These are phyloP conservation scores for Psittacara wagleri DNA, from an alignment of 2,113 vertebrate genomes.

Conservation along the genomic window DNA sequence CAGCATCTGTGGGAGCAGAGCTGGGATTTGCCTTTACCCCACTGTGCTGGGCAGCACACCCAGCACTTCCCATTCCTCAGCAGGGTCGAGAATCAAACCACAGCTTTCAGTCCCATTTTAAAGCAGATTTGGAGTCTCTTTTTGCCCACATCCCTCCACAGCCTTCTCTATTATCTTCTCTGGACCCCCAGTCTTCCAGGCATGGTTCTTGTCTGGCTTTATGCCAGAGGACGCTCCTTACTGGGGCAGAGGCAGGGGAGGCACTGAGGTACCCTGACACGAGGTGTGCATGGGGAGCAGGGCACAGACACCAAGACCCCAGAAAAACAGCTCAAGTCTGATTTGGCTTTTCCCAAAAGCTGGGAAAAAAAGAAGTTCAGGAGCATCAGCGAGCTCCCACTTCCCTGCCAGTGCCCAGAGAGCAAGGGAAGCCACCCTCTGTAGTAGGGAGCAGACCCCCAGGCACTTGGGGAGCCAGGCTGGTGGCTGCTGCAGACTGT, in stretches of 20 bases:
- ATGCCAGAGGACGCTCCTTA: not conserved
- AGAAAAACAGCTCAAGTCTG: not conserved
- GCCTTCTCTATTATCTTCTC: not conserved
- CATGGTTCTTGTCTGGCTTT: not conserved
- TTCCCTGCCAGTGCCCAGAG: rapidly evolving
- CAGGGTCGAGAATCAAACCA: not conserved
- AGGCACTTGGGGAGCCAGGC: rapidly evolving
- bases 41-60: not conserved
- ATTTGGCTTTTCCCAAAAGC: not conserved
- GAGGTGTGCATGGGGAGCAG: rapidly evolving
- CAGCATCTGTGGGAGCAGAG: not conserved
- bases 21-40: not conserved
- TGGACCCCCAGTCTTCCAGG: not conserved
- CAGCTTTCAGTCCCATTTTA: not conserved
- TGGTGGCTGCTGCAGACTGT: not conserved
- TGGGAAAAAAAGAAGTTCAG: not conserved
- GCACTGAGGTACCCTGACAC: not conserved
- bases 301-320: not conserved
- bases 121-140: not conserved
- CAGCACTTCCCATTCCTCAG: not conserved
- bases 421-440: not conserved
- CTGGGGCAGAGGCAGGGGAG: not conserved
- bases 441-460: not conserved
- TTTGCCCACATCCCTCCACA: not conserved
- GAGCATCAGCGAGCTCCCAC: not conserved